phyloP scores from a whole-genome alignment of 2,113 vertebrate species.

The Nibea coibor region DNA sequence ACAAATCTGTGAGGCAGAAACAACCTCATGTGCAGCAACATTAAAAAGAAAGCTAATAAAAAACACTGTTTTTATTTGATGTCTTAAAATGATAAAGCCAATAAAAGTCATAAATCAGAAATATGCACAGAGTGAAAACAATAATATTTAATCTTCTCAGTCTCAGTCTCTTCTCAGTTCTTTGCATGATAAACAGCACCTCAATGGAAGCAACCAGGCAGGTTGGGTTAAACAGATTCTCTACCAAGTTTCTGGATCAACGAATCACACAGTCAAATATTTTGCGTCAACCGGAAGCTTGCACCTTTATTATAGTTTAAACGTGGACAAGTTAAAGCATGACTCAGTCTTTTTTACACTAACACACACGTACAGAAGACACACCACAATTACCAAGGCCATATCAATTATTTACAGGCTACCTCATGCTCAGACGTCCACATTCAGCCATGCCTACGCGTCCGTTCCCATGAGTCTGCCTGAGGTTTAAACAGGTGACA shows the following conservation, averaged over 20 bases:
- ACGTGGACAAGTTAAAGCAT: slow-evolving; percentile 25
- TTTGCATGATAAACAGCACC: slow-evolving; percentile 28
- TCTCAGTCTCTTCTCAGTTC: no score
- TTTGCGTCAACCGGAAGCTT: slow-evolving; percentile 17
- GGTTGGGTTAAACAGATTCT: slow-evolving; percentile 13
- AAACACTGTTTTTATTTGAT: slow-evolving; percentile 37
- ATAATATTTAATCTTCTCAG: slow-evolving; percentile 15
- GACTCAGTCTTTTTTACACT: slow-evolving; percentile 36
- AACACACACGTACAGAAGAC: slow-evolving; percentile 1
- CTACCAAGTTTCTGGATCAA: slow-evolving; percentile 26
- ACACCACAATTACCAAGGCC: slow-evolving; percentile 45
- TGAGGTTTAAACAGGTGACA: slow-evolving; percentile 15
- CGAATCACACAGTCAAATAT: background rate
- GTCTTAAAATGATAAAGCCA: slow-evolving; percentile 22
- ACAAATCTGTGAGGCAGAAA: background rate
- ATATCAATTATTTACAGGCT: slow-evolving; percentile 57
- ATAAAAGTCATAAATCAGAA: slow-evolving; percentile 15
- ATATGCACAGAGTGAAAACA: slow-evolving; percentile 35
- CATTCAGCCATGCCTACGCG: background rate
- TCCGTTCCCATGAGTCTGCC: slow-evolving; percentile 5
- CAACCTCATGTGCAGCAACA: background rate
- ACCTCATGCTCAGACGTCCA: slow-evolving; percentile 32
- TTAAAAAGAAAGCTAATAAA: slow-evolving; percentile 39
- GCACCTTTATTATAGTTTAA: slow-evolving; percentile 32
- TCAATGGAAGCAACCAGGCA: slow-evolving; percentile 13